phyloP scores from a whole-genome alignment of 2,113 vertebrate genomes.

The Benitochromis conjunctus region DNA sequence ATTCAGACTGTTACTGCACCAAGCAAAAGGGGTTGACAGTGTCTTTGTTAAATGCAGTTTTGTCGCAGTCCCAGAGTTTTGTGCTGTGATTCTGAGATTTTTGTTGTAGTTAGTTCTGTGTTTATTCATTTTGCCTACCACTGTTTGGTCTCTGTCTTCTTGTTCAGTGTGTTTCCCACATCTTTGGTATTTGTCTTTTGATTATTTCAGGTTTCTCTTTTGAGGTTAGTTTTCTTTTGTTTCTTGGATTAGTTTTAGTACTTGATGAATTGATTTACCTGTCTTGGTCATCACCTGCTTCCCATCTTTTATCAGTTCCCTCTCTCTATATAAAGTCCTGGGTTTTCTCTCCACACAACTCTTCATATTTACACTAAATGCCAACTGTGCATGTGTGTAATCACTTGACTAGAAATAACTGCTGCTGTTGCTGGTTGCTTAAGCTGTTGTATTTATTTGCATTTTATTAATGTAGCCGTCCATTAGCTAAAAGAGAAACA shows the following conservation, averaged over 20 bases:
- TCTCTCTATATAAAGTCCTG: background rate
- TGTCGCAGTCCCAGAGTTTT: background rate
- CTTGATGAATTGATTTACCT: accelerated
- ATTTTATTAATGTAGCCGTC: background rate
- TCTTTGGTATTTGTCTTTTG: background rate
- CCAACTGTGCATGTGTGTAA: background rate
- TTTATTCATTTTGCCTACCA: background rate
- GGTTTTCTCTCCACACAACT: background rate
- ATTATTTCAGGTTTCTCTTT: background rate
- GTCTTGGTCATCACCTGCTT: background rate
- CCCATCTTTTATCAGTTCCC: background rate
- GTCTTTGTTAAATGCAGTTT: background rate
- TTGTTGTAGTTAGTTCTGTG: background rate
- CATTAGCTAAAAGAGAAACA: background rate
- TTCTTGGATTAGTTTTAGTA: background rate
- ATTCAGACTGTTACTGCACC: background rate
- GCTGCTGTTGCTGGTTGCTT: background rate
- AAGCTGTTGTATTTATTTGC: background rate
- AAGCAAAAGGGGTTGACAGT: background rate
- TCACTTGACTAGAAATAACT: background rate
- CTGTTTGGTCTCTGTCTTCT: background rate
- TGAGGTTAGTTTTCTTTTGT: background rate
- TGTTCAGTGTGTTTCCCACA: background rate
- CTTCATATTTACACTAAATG: background rate
- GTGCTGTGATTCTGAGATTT: background rate